These are phyloP conservation scores for Chironomus tentans DNA, from an alignment of 2,888 invertebrate species.

Conservation along the genomic window DNA sequence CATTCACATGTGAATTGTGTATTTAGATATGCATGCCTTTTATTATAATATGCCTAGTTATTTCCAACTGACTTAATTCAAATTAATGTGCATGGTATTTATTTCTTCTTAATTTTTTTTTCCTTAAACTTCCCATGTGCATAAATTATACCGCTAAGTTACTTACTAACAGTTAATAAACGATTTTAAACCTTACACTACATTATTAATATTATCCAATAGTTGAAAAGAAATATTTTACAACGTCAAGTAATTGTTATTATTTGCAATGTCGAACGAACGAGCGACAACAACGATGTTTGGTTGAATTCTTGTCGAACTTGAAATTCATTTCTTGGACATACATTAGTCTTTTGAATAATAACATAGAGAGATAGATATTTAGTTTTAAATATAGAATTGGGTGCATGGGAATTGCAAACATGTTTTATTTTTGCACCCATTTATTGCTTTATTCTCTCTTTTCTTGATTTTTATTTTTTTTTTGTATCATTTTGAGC, in stretches of 20 bases:
- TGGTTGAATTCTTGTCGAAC: conserved; percentile 22
- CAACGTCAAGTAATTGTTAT: background rate
- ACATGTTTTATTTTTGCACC: conserved; percentile 16
- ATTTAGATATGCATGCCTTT: background rate
- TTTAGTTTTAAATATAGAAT: background rate
- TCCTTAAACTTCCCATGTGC: background rate
- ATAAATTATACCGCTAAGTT: background rate
- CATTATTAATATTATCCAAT: background rate
- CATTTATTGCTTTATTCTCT: background rate
- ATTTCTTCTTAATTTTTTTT: background rate
- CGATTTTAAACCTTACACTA: background rate
- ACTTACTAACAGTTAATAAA: background rate
- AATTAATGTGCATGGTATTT: background rate
- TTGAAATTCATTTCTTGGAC: conserved; percentile 19
- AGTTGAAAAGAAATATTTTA: no score
- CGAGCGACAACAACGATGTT: background rate
- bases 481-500: background rate
- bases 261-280: background rate
- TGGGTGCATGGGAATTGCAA: conserved; percentile 14
- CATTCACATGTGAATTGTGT: background rate
- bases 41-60: background rate
- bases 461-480: background rate
- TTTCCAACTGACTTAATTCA: background rate
- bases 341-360: background rate
- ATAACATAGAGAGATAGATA: background rate